phyloP scores from a whole-genome alignment of 92 coral and sea anemone genomes.

The Palythoa grandis region DNA sequence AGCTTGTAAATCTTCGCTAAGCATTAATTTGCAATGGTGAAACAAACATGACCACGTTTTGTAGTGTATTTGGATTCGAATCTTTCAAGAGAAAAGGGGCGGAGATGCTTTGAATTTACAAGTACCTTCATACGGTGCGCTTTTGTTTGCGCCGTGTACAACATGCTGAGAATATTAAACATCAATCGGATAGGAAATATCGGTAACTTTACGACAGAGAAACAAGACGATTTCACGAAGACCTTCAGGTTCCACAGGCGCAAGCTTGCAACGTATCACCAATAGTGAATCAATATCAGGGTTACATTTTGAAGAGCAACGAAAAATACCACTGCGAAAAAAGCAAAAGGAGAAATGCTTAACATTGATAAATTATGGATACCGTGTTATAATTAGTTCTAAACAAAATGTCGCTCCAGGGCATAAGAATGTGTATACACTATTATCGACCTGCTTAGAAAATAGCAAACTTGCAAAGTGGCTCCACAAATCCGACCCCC shows the following conservation, averaged over 20 bases:
- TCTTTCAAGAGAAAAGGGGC: conserved; percentile 18
- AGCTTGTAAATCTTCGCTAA: not conserved
- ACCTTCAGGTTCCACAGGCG: not conserved
- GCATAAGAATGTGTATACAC: conserved; percentile 10
- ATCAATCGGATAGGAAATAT: conserved; percentile 5
- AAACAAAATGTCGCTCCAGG: conserved; percentile 26
- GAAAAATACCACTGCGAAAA: not conserved
- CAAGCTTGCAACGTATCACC: not conserved
- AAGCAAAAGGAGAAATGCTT: not conserved
- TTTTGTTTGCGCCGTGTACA: conserved; percentile 28
- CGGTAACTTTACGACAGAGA: not conserved
- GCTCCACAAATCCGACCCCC: conserved; percentile 43
- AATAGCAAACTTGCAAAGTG: conserved; percentile 35
- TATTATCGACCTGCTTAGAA: conserved; percentile 25
- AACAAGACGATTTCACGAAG: not conserved
- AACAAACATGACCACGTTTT: conserved; percentile 7
- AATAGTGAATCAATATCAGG: not conserved
- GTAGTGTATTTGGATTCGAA: conserved; percentile 7
- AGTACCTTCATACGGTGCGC: conserved; percentile 19
- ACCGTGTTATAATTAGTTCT: not conserved
- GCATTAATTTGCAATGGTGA: not conserved
- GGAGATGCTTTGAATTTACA: conserved; percentile 32
- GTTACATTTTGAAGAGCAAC: not conserved
- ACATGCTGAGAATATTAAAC: conserved; percentile 36
- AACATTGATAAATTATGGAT: conserved; percentile 18